These are phyloP conservation scores for Cataglyphis altisquamis DNA, from an alignment of 2,888 invertebrate species.

Conservation along the genomic window DNA sequence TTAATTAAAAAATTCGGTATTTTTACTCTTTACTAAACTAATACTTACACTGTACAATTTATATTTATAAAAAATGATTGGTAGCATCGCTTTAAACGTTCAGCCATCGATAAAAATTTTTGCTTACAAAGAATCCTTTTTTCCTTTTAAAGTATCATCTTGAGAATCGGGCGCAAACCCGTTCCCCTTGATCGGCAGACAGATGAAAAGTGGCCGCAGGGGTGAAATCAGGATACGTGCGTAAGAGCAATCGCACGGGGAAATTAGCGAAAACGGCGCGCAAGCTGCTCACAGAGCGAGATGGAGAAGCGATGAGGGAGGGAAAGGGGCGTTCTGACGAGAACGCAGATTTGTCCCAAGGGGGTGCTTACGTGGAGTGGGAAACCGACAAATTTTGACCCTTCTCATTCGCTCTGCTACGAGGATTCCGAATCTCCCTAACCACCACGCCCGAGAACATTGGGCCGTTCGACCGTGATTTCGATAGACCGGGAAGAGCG, in stretches of 20 bases:
- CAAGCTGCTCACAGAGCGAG: conserved; percentile 64
- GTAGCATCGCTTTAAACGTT: background rate
- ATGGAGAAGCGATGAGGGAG: conserved; percentile 51
- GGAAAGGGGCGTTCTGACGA: conserved; percentile 74
- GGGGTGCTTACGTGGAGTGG: conserved; percentile 79
- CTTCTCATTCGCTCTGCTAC: conserved; percentile 31
- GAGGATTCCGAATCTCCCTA: conserved; percentile 21
- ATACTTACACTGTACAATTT: background rate
- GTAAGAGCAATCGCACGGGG: conserved; percentile 49
- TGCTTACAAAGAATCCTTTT: background rate
- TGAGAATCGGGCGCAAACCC: conserved; percentile 41
- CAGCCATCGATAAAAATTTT: background rate
- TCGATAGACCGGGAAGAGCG: conserved; percentile 50
- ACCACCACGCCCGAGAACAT: conserved; percentile 42
- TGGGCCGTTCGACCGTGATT: conserved; percentile 31
- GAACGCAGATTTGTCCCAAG: conserved; percentile 84
- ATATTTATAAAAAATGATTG: background rate
- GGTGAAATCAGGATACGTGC: conserved; percentile 65
- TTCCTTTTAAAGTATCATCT: conserved; percentile 53
- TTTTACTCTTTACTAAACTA: background rate
- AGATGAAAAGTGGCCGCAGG: conserved; percentile 74
- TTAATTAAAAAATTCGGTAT: background rate
- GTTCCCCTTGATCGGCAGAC: conserved; percentile 42
- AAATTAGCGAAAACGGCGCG: conserved; percentile 71
- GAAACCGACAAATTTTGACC: conserved; percentile 78